phyloP scores from a whole-genome alignment of 2,888 invertebrate genomes.

The Zelleria hepariella region DNA sequence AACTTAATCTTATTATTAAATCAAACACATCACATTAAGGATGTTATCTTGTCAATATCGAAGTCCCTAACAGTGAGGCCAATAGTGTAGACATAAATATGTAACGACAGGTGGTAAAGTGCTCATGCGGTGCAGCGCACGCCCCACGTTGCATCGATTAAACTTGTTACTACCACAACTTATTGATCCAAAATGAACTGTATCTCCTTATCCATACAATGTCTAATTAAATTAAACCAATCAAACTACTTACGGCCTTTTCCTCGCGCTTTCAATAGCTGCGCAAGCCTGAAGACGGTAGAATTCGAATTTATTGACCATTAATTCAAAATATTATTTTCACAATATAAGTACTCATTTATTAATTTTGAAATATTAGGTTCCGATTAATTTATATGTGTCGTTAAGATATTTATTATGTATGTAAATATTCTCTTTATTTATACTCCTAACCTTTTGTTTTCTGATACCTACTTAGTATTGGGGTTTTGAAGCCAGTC shows the following conservation, averaged over 20 bases:
- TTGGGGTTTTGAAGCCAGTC: no score
- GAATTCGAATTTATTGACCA: slow-evolving; percentile 73
- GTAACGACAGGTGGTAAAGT: slow-evolving; percentile 72
- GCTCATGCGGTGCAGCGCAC: slow-evolving; percentile 69
- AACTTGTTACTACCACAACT: slow-evolving; percentile 30
- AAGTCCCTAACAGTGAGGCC: slow-evolving; percentile 71
- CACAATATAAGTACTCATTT: slow-evolving; percentile 73
- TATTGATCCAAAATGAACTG: slow-evolving; percentile 44
- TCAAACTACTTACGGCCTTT: slow-evolving; percentile 23
- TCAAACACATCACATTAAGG: slow-evolving; percentile 74
- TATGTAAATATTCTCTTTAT: slow-evolving; percentile 70
- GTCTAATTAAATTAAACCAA: slow-evolving; percentile 26
- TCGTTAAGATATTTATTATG: slow-evolving; percentile 72
- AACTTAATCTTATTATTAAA: slow-evolving; percentile 72
- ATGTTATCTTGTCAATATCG: slow-evolving; percentile 73
- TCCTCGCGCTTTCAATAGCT: slow-evolving; percentile 34
- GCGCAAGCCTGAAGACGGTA: slow-evolving; percentile 70
- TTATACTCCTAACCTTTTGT: slow-evolving; percentile 65
- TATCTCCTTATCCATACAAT: slow-evolving; percentile 33
- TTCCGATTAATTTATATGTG: slow-evolving; percentile 73
- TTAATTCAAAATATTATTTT: slow-evolving; percentile 73
- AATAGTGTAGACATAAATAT: slow-evolving; percentile 73
- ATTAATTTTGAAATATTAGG: slow-evolving; percentile 73
- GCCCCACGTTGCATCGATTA: slow-evolving; percentile 37
- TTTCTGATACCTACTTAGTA: slow-evolving; percentile 33